Evolutionary conservation across 2,113 vertebrate species (phyloP), one percentile per base, ranked within the genome.

Genomic region (Campylorhamphus procurvoides): DNA sequence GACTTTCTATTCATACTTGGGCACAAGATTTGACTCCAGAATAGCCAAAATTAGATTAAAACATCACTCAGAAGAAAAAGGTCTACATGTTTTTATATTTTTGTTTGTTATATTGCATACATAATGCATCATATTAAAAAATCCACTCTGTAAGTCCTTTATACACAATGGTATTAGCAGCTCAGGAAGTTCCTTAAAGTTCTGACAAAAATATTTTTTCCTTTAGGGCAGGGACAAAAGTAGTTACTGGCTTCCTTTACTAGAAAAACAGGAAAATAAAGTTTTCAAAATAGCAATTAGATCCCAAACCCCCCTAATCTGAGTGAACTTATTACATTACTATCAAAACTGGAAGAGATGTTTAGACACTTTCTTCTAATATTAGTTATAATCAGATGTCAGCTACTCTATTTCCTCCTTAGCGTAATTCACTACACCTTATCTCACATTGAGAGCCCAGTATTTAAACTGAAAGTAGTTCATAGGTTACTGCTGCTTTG

Each of bases 201-300:
- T 69, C 18, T 28, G 20, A 87, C 50, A 79, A 69, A 79, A 93
- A 14, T 52, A 64, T 47, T 82, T 87, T 85, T 79, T 64, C 76
- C n/a, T 80, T 76, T 58, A 73, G 42, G 37, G n/a, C 40, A 79
- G 24, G 28, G 40, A 90, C 58, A 68, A 93, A 91, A 93, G 42
- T 64, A 87, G 56, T 60, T 73, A 44, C 60, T 31, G 25, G 63
- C n/a, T 94, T 96, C 75, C 82, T 89, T 93, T 69, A 77, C 46
- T 73, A 80, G 55, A 83, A 88, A 93, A 94, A 80, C 85, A 93
- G 63, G 78, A 92, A 96, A 91, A 88, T 27, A 52, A 69, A 53
- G 28, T 64, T 86, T 83, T 46, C 49, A 76, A 93, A 83, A 93
- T 35, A 91, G 37, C n/a, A 78, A 6, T 56, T 72, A 46, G 39